These are phyloP conservation scores for Hetaerina titia DNA, from an alignment of 2,888 invertebrate species.

Conservation along the genomic window DNA sequence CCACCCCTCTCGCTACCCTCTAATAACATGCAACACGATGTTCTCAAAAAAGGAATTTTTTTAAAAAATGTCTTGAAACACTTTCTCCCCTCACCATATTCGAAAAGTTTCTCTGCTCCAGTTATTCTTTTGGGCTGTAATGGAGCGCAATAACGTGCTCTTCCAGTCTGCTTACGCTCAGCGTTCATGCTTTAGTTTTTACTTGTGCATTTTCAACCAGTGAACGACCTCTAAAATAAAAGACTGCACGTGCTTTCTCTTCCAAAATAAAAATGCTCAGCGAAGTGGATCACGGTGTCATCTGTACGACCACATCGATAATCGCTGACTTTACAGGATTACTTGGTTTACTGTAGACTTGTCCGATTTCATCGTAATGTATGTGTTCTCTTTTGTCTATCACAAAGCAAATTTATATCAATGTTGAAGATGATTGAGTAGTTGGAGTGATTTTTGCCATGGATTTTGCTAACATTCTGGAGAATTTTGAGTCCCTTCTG, in stretches of 20 bases:
- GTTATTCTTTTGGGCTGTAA: background rate
- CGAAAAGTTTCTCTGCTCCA: background rate
- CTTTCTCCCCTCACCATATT: background rate
- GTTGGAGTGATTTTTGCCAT: background rate
- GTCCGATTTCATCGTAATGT: too few relatives aligned
- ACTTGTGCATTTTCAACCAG: background rate
- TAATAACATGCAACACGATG: background rate
- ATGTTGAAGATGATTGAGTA: too few relatives aligned
- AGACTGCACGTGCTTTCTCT: background rate
- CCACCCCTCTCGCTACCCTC: too few relatives aligned
- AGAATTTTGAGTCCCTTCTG: background rate
- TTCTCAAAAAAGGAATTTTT: background rate
- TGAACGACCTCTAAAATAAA: background rate
- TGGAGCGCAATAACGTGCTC: background rate
- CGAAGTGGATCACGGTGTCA: background rate
- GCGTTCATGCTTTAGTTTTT: background rate
- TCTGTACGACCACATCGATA: background rate
- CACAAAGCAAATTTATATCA: too few relatives aligned
- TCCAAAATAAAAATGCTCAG: background rate
- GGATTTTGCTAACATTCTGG: background rate
- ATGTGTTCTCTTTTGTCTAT: too few relatives aligned
- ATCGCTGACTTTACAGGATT: background rate
- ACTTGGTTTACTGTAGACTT: too few relatives aligned
- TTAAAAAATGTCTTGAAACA: background rate
- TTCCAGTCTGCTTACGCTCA: background rate